Evolutionary conservation across 2,797 vertebrate genomes (phyloP).

Genomic region (Toxotes lorentzi): DNA sequence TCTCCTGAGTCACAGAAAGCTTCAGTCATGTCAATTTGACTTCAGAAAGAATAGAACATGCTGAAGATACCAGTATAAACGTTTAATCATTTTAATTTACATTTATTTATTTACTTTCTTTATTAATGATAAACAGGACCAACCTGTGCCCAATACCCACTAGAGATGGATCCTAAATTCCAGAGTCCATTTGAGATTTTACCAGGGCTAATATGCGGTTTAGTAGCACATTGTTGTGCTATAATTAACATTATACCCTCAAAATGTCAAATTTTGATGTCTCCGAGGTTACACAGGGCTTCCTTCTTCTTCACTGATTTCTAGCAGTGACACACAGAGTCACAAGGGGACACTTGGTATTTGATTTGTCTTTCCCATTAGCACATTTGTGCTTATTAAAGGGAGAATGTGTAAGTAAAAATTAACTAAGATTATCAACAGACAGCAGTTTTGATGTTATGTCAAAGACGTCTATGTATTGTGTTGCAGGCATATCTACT

Average conservation of each 20-base stretch:
- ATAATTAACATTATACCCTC: background rate
- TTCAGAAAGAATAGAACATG: background rate
- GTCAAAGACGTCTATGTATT: too few relatives aligned
- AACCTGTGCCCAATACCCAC: background rate
- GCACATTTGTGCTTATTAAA: background rate
- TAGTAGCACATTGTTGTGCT: background rate
- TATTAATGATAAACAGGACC: background rate
- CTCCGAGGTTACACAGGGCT: background rate
- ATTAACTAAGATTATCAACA: too few relatives aligned
- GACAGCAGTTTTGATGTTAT: too few relatives aligned
- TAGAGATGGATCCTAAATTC: too few relatives aligned
- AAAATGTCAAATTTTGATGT: slow-evolving; percentile 9
- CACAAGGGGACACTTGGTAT: background rate
- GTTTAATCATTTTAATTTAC: background rate
- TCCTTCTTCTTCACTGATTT: background rate
- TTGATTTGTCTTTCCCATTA: background rate
- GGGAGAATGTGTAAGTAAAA: background rate
- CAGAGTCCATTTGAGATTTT: background rate
- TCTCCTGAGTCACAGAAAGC: background rate
- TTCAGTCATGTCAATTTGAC: background rate
- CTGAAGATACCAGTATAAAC: background rate
- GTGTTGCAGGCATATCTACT: too few relatives aligned
- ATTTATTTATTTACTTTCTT: background rate
- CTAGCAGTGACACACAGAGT: background rate
- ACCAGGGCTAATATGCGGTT: background rate